phyloP scores from a whole-genome alignment of 2,888 invertebrate species.

The Diaprepes abbreviatus region DNA sequence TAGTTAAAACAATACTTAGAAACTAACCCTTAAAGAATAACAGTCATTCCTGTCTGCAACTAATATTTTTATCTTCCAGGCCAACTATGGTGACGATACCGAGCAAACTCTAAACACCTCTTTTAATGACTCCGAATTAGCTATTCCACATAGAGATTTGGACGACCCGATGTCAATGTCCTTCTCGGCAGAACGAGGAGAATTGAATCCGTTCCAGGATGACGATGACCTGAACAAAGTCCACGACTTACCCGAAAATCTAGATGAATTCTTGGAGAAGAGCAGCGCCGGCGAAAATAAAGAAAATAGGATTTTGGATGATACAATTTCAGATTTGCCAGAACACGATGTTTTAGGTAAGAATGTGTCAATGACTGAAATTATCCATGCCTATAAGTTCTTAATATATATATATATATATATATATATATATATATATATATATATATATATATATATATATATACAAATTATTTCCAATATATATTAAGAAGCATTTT shows the following conservation, averaged over 20 bases:
- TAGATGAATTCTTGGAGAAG: slow-evolving; percentile 61
- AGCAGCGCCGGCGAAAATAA: slow-evolving; percentile 9
- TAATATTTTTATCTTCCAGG: slow-evolving; percentile 51
- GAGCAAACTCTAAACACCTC: slow-evolving; percentile 57
- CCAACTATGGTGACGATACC: slow-evolving; percentile 70
- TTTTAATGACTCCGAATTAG: slow-evolving; percentile 49
- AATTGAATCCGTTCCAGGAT: slow-evolving; percentile 68
- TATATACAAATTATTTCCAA: too few relatives aligned
- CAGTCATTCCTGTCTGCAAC: too few relatives aligned
- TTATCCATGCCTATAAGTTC: too few relatives aligned
- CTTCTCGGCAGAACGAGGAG: slow-evolving; percentile 74
- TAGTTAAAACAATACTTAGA: too few relatives aligned
- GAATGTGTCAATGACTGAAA: too few relatives aligned
- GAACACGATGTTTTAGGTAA: slow-evolving; percentile 57
- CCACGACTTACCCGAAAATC: slow-evolving; percentile 72
- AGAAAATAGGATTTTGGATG: slow-evolving; percentile 47
- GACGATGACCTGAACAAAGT: slow-evolving; percentile 73
- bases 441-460: too few relatives aligned
- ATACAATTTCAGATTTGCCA: slow-evolving; percentile 60
- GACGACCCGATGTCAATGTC: slow-evolving; percentile 77
- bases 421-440: too few relatives aligned
- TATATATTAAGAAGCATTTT: too few relatives aligned
- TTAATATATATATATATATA: too few relatives aligned
- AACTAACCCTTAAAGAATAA: too few relatives aligned
- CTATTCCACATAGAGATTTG: slow-evolving; percentile 66